phyloP scores from a whole-genome alignment of 2,888 invertebrate genomes.

The Cistogaster globosa region DNA sequence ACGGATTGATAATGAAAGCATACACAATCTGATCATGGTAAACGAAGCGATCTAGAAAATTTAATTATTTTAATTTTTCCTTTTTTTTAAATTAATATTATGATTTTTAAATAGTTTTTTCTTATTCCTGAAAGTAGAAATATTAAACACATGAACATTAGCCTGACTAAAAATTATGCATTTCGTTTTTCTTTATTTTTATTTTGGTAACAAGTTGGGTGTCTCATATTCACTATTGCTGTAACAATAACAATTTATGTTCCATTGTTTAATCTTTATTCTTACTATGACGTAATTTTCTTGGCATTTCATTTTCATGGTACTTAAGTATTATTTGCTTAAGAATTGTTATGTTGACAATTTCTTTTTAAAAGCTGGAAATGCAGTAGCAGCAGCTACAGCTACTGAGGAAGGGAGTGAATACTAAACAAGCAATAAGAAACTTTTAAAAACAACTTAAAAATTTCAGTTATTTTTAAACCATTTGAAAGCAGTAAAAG shows the following conservation, averaged over 20 bases:
- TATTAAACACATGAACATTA: no score
- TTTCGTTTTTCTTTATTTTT: no score
- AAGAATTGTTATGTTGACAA: constrained; percentile 63
- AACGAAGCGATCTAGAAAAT: no score
- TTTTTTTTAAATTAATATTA: no score
- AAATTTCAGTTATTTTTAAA: constrained; percentile 48
- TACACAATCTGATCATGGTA: no score
- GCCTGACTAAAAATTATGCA: no score
- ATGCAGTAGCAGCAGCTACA: constrained; percentile 1
- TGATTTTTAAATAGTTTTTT: no score
- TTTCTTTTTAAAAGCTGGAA: constrained; percentile 38
- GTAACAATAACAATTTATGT: background rate
- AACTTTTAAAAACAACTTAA: constrained; percentile 63
- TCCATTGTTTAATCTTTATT: background rate
- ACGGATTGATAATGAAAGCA: no score
- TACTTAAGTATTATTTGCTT: constrained; percentile 67
- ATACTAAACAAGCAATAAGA: constrained; percentile 50
- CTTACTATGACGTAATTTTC: constrained; percentile 25
- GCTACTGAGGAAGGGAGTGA: constrained; percentile 1
- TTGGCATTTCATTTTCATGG: constrained; percentile 49
- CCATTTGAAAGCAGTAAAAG: constrained; percentile 21
- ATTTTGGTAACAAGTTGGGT: background rate
- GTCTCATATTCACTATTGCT: background rate
- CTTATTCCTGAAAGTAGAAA: no score
- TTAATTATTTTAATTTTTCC: no score